Evolutionary conservation across 2,797 vertebrate genomes (phyloP), one percentile per base, ranked within the genome.

Genomic region (Mustela erminea): DNA sequence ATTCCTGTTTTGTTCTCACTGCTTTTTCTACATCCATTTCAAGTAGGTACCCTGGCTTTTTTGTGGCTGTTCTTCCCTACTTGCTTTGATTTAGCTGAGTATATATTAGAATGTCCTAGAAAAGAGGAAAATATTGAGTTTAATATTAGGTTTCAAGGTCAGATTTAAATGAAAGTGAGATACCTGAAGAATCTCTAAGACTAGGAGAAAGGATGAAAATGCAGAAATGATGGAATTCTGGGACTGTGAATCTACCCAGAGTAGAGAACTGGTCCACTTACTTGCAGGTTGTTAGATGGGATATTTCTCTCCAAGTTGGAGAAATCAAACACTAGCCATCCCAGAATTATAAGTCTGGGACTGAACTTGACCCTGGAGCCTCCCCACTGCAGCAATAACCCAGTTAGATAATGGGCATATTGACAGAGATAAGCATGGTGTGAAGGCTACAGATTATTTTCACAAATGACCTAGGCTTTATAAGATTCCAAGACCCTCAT

Each of bases 121-220:
- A 21, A 84, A 84, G 46, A 83, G 17, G 18, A 84, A 58, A 94
- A 5, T 21, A 27, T 32, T 7, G n/a, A 75, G 29, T 15, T 81
- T 17, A 70, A 10, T n/a, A 80, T n/a, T 58, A 15, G 17, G 64
- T 66, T 93, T 93, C 81, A 95, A 77, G 54, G 3, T 7, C 29
- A 90, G 52, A 88, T 11, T 23, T 90, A 3, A 87, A 27, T 95
- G 25, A 75, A 87, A 60, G 12, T 74, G 35, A 93, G 95, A 35
- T 92, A 84, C 23, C 18, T 84, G 80, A 95, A 91, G 84, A 81
- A 77, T 87, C 12, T 75, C 35, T 90, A 20, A 90, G 7, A 54
- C 18, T 27, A 23, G 64, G 20, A 56, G 29, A 64, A 77, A 7
- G n/a, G 29, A 38, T 81, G 7, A 75, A 60, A 68, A 82, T 15